These are phyloP conservation scores for Prosopocoilus inquinatus DNA, from an alignment of 2,888 invertebrate genomes.

Conservation along the genomic window DNA sequence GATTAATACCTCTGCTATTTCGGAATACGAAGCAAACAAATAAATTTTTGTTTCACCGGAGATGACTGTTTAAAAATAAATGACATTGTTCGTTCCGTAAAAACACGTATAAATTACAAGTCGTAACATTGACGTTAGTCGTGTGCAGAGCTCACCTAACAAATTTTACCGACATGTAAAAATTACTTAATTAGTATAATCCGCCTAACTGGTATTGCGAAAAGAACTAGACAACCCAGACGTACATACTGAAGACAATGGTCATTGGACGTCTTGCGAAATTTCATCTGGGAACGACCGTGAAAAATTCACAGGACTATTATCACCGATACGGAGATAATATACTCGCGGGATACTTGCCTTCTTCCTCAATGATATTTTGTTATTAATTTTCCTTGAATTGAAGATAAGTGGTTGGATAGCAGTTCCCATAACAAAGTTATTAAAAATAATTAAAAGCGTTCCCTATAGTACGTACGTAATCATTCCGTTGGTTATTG, in stretches of 20 bases:
- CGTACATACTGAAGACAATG: background rate
- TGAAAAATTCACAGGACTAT: conserved; percentile 11
- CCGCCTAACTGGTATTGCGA: background rate
- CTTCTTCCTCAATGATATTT: conserved; percentile 1
- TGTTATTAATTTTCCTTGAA: background rate
- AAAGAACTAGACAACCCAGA: background rate
- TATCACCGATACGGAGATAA: background rate
- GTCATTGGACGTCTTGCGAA: conserved; percentile 10
- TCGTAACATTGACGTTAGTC: too few relatives aligned
- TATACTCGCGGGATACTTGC: background rate
- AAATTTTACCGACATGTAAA: background rate
- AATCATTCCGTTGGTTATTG: too few relatives aligned
- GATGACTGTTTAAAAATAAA: too few relatives aligned
- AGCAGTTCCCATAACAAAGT: background rate
- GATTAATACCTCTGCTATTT: too few relatives aligned
- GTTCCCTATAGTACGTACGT: too few relatives aligned
- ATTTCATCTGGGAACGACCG: conserved; percentile 14
- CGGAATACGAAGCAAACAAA: too few relatives aligned
- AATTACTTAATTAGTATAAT: background rate
- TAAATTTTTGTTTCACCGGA: too few relatives aligned
- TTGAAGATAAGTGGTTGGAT: background rate
- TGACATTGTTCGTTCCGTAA: too few relatives aligned
- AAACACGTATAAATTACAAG: too few relatives aligned
- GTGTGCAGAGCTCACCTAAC: too few relatives aligned
- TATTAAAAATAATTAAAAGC: background rate